Conservation (phyloP, 2,888 invertebrate genomes). For the Escarpia spicata region DNA sequence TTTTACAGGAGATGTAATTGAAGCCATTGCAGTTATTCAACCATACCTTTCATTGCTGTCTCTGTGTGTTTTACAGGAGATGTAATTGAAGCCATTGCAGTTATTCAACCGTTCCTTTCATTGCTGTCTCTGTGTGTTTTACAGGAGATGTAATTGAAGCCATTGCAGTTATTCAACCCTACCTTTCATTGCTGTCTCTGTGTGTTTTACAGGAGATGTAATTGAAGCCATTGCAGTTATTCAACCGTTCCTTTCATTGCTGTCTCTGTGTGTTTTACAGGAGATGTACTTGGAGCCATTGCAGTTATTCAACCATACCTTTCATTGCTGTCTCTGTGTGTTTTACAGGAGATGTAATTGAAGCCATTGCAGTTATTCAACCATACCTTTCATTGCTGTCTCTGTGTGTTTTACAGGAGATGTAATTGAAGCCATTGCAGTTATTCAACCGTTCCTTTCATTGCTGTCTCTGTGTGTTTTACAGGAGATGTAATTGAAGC, state of each 20-base stretch:
- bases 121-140: conserved; percentile 20
- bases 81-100: conserved; percentile 35
- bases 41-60: not conserved
- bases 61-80: conserved; percentile 45
- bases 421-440: conserved; percentile 35
- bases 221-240: too few relatives aligned
- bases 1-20: conserved; percentile 52
- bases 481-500: conserved; percentile 51
- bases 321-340: not conserved
- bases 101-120: not conserved
- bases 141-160: conserved; percentile 51
- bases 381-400: not conserved
- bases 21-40: too few relatives aligned
- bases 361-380: too few relatives aligned
- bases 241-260: not conserved
- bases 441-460: not conserved
- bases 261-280: conserved; percentile 36
- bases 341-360: conserved; percentile 52
- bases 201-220: conserved; percentile 49
- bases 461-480: conserved; percentile 20
- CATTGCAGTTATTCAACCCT: too few relatives aligned
- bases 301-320: too few relatives aligned
- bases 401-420: conserved; percentile 45
- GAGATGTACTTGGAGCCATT: conserved; percentile 46
- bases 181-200: not conserved